These are phyloP conservation scores for Gymnothorax javanicus DNA, from an alignment of 2,797 vertebrate genomes.

Conservation along the genomic window DNA sequence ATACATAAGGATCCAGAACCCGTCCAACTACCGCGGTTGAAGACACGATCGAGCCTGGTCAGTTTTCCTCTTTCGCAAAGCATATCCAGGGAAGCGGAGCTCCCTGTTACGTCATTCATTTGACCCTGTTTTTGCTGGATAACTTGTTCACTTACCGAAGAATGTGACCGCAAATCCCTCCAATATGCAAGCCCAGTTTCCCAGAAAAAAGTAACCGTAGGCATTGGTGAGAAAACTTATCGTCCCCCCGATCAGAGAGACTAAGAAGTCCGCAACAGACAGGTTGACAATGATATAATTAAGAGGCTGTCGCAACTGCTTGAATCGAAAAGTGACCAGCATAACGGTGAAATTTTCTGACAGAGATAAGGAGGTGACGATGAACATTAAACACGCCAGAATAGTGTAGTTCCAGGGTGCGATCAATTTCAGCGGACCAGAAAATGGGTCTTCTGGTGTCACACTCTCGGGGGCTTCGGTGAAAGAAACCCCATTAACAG, in stretches of 20 bases:
- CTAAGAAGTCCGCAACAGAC: conserved; percentile 82
- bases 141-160: conserved; percentile 76
- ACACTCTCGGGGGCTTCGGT: conserved; percentile 59
- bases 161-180: conserved; percentile 85
- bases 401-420: conserved; percentile 86
- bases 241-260: conserved; percentile 76
- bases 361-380: conserved; percentile 83
- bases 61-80: not conserved
- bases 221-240: conserved; percentile 77
- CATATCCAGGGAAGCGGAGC: not conserved
- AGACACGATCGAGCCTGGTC: not conserved
- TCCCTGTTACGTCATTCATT: not conserved
- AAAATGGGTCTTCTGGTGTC: conserved; percentile 72
- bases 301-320: conserved; percentile 79
- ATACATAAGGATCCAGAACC: not conserved
- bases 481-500: conserved; percentile 70
- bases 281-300: conserved; percentile 85
- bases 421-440: conserved; percentile 68
- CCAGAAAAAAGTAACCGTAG: conserved; percentile 83
- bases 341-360: conserved; percentile 81
- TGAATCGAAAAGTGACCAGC: conserved; percentile 76
- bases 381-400: conserved; percentile 83
- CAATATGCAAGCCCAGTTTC: conserved; percentile 76
- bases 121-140: not conserved
- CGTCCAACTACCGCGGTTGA: not conserved